Evolutionary conservation across 92 coral and sea anemone species (phyloP).

Genomic region (Metridium senile): DNA sequence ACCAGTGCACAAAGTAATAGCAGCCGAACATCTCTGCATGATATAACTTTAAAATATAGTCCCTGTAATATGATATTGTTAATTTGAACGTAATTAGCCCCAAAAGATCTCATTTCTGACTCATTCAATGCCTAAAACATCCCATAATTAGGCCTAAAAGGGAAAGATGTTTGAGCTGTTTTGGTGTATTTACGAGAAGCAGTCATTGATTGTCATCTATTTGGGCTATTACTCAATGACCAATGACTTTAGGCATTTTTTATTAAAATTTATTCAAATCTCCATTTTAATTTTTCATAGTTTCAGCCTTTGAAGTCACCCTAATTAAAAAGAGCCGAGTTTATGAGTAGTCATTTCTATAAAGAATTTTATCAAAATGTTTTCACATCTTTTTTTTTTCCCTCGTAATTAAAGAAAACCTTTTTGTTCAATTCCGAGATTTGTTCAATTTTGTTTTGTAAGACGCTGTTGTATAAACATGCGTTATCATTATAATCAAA

Average conservation of each 20-base stretch:
- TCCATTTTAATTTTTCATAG: slow-evolving; percentile 4
- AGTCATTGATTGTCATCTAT: not conserved
- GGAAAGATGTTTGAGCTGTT: not conserved
- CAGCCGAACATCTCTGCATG: slow-evolving; percentile 5
- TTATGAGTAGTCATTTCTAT: not conserved
- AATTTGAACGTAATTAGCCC: not conserved
- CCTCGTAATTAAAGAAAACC: not conserved
- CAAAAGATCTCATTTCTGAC: not conserved
- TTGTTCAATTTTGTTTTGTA: too few species aligned
- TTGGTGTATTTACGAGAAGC: not conserved
- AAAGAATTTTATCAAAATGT: not conserved
- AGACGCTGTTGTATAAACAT: not conserved
- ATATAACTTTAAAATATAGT: not conserved
- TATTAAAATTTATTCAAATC: slow-evolving; percentile 13
- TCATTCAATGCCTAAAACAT: not conserved
- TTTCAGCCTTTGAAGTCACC: not conserved
- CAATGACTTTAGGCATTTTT: not conserved
- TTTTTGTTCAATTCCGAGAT: too few species aligned
- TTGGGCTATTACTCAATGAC: not conserved
- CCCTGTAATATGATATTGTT: not conserved
- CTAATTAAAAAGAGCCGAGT: not conserved
- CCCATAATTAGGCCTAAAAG: not conserved
- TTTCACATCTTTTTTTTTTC: not conserved
- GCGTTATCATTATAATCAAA: not conserved
- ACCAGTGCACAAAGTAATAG: too few species aligned